Evolutionary conservation across 2,797 vertebrate genomes (phyloP).

Genomic region (Oreochromis grahami): DNA sequence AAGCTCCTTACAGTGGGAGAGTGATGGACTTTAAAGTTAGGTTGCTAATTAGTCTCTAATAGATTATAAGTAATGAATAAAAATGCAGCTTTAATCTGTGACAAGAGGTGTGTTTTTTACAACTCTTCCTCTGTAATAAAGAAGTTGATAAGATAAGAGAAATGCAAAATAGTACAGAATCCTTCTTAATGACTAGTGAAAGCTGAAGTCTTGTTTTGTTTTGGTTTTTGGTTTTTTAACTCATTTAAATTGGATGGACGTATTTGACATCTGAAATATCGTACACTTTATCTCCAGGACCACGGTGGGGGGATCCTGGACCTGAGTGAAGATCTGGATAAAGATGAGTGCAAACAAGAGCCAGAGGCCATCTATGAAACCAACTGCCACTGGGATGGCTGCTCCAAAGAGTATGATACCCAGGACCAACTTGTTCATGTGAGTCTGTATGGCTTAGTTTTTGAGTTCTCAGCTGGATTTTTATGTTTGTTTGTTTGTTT

Average conservation of each 20-base stretch:
- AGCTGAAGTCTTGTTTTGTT: neutral
- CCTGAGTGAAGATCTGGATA: slow-evolving; percentile 94
- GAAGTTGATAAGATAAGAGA: slow-evolving; percentile 39
- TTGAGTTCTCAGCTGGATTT: neutral
- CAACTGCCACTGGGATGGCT: slow-evolving; percentile 97
- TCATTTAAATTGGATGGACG: neutral
- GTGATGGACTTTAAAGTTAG: neutral
- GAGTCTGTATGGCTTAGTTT: slow-evolving; percentile 53
- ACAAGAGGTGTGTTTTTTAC: neutral
- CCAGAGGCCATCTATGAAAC: slow-evolving; percentile 95
- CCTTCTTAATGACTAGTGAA: neutral
- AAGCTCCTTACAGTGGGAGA: neutral
- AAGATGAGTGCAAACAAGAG: slow-evolving; percentile 97
- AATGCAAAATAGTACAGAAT: slow-evolving; percentile 23
- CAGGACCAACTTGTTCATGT: slow-evolving; percentile 98
- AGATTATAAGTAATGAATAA: slow-evolving; percentile 16
- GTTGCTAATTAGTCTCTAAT: neutral
- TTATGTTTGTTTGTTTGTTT: neutral
- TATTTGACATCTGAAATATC: neutral
- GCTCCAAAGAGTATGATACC: slow-evolving; percentile 92
- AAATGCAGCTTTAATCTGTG: slow-evolving; percentile 37
- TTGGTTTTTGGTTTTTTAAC: neutral
- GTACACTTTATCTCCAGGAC: slow-evolving; percentile 72
- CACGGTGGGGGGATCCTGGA: slow-evolving; percentile 80
- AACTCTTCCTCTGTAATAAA: slow-evolving; percentile 1